Conservation (phyloP, 2,113 vertebrate species). For the Porphyrio hochstetteri region DNA sequence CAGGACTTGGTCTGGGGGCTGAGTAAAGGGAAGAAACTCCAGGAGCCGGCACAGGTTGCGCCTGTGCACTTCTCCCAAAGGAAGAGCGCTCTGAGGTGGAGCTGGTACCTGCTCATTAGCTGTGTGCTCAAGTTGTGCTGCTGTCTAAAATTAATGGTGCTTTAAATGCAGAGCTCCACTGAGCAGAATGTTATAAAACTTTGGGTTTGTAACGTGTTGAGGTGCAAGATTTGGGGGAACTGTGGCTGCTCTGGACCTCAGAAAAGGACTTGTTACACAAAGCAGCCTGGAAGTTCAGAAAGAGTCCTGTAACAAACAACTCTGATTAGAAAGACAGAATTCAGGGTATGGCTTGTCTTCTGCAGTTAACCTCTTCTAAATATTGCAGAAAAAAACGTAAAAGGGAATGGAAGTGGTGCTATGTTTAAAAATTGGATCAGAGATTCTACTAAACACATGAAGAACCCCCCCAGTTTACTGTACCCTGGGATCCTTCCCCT, state of each 20-base stretch:
- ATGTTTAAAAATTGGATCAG: constrained; percentile 6
- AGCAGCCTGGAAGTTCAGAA: neutral
- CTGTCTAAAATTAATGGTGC: neutral
- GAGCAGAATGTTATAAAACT: neutral
- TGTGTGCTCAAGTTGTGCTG: neutral
- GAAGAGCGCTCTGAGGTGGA: neutral
- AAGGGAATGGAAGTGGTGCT: neutral
- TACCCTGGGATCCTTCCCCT: neutral
- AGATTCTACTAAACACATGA: neutral
- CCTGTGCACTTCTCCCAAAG: neutral
- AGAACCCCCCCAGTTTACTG: neutral
- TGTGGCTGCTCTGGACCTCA: neutral
- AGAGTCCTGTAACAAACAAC: neutral
- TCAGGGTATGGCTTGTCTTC: constrained; percentile 2
- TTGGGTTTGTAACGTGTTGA: neutral
- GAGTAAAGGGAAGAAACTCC: neutral
- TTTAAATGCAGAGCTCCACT: neutral
- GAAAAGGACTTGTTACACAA: neutral
- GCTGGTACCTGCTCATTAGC: neutral
- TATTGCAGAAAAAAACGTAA: neutral
- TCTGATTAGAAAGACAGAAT: neutral
- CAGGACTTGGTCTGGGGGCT: neutral
- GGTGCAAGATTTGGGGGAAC: neutral
- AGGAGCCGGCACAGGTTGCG: neutral
- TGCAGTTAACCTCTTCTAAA: constrained; percentile 18